Percentiles rank a stretch among this genome's conserved stretches.
Evolutionary conservation across 2,113 vertebrate species (phyloP).

Genomic region (Pardalotus punctatus): DNA sequence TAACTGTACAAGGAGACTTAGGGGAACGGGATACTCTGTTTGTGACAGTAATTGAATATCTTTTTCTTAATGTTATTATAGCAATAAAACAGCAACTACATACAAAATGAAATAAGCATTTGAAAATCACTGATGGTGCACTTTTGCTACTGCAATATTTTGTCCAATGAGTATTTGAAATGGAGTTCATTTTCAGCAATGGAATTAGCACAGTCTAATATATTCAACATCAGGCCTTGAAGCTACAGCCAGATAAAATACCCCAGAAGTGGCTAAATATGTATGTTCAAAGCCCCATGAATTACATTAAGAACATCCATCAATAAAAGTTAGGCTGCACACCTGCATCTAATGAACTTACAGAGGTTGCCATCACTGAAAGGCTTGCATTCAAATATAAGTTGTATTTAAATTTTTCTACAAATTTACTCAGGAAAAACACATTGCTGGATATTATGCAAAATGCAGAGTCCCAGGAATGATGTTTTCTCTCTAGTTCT

Average conservation of each 20-base stretch:
- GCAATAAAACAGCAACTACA: background rate
- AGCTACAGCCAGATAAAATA: background rate
- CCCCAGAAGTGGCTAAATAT: background rate
- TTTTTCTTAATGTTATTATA: background rate
- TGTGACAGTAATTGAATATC: background rate
- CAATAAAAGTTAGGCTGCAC: background rate
- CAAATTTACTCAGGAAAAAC: background rate
- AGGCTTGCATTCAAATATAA: slow-evolving; percentile 1
- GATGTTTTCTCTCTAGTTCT: background rate
- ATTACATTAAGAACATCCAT: background rate
- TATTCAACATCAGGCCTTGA: background rate
- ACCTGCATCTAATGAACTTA: background rate
- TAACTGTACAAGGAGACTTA: background rate
- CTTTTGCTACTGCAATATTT: background rate
- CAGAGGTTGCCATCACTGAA: background rate
- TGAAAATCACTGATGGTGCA: background rate
- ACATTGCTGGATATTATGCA: background rate
- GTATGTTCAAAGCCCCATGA: background rate
- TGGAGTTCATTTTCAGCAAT: background rate
- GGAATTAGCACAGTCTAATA: background rate
- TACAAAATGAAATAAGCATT: background rate
- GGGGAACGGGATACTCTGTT: background rate
- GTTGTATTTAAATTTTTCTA: background rate
- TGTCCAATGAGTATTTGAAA: background rate
- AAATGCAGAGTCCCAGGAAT: background rate